phyloP scores from a whole-genome alignment of 2,113 vertebrate genomes.

The Anguilla rostrata region DNA sequence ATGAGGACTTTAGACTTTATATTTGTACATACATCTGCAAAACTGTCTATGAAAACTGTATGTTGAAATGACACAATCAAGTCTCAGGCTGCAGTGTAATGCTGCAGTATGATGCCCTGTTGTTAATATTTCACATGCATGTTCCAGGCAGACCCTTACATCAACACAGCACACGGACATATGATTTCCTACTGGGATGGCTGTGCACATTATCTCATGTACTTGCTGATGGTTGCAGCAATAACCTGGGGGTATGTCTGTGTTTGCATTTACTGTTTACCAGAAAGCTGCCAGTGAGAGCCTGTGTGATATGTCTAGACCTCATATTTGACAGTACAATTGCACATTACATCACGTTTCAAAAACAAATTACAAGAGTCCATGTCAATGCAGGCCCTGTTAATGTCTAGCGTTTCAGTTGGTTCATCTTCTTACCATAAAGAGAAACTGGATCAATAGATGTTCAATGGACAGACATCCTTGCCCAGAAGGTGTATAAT shows the following conservation, averaged over 20 bases:
- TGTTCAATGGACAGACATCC: neutral
- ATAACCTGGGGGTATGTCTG: constrained; percentile 91
- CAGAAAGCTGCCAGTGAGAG: neutral
- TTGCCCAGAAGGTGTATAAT: neutral
- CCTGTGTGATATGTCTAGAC: neutral
- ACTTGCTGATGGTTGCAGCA: constrained; percentile 89
- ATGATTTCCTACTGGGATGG: constrained; percentile 97
- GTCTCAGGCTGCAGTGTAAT: neutral
- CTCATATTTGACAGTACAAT: neutral
- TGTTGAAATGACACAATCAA: neutral
- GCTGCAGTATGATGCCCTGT: neutral
- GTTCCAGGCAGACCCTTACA: constrained; percentile 80
- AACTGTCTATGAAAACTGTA: neutral
- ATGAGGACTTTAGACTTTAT: neutral
- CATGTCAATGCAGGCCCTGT: neutral
- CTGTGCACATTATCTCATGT: constrained; percentile 90
- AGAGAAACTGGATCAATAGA: neutral
- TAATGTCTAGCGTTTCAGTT: neutral
- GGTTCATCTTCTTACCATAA: neutral
- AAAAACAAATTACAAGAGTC: too few species aligned
- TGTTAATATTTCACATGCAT: constrained; percentile 19
- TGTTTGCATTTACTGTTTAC: neutral
- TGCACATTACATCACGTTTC: neutral
- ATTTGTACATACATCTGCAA: neutral
- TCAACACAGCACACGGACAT: constrained; percentile 89